phyloP scores from a whole-genome alignment of 2,113 vertebrate genomes.

The Chitala chitala region DNA sequence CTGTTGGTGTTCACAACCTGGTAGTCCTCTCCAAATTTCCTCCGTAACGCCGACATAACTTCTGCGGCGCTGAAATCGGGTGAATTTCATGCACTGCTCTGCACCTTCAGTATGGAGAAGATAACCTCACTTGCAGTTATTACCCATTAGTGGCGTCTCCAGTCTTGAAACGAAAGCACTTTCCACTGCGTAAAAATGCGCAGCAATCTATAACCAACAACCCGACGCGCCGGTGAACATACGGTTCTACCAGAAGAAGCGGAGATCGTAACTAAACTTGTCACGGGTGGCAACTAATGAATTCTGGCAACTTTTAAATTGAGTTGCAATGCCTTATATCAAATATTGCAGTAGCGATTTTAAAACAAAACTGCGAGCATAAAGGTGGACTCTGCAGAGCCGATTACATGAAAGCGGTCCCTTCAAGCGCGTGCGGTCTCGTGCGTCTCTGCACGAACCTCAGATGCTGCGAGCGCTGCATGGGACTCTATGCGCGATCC shows the following conservation, averaged over 20 bases:
- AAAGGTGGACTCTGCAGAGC: neutral
- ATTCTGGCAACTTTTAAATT: slow-evolving; percentile 9
- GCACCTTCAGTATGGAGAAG: neutral
- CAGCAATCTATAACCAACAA: neutral
- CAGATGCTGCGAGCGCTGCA: neutral
- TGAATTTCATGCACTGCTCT: no score
- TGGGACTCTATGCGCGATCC: neutral
- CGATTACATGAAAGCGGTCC: neutral
- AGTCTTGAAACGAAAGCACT: neutral
- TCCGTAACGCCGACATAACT: slow-evolving; percentile 71
- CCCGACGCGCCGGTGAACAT: neutral
- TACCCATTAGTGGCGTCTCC: slow-evolving; percentile 16
- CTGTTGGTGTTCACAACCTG: slow-evolving; percentile 68
- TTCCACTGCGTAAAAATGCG: slow-evolving; percentile 17
- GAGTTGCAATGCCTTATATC: neutral
- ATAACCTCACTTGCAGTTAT: neutral
- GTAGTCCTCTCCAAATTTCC: slow-evolving; percentile 80
- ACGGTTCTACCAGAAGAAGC: neutral
- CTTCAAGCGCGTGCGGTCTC: neutral
- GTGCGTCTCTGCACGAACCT: neutral
- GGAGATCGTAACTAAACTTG: neutral
- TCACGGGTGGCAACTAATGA: neutral
- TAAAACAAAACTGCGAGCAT: neutral
- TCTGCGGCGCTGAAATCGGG: neutral
- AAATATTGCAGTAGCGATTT: neutral